Evolutionary conservation across 30 jellyfish, hydroid and myxozoan genomes (phyloP), one percentile per base, ranked within the genome.

Genomic region (Hydractinia echinata): DNA sequence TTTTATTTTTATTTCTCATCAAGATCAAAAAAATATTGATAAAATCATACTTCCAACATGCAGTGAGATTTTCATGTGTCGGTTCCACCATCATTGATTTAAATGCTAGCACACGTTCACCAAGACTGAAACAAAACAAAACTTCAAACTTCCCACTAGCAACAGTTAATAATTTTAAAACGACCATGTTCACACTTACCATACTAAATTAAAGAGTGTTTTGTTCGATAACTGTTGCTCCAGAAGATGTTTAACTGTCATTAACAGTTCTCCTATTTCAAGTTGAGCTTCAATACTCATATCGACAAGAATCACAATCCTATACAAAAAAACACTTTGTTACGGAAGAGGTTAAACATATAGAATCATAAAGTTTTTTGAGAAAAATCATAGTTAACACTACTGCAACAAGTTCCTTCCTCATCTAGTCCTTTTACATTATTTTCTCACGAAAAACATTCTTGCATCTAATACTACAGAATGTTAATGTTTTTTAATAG

Each of bases 201-300:
- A 92, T 6, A 92, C 86, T 56, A 92, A 71, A 61, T 92, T 86
- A 86, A 86, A 87, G 4, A 54, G 62, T 3, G 52, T 81, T 76
- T 77, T 87, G 72, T 83, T 80, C 1, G 89, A 80, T 5, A 92
- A 66, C 68, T 92, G 98, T 76, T 92, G 92, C 68, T 86, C 98
- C 49, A 92, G 83, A 14, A 92, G 74, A 56, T 66, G 66, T 68
- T 88, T 91, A 72, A 92, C 39, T 71, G 79, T 83, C 11, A 60
- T 51, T 71, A 74, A 89, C 10, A 92, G 67, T 15, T 85, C 94
- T 69, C 79, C 51, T 30, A 81, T 66, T 51, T 81, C 95, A 16
- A 81, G 87, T 53, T 76, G 55, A 83, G 87, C 78, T 30, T 85
- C 88, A 68, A 69, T 61, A 10, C 95, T 86, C 92, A 92, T 73